phyloP scores from a whole-genome alignment of 2,797 vertebrate genomes.

The Poliocrania exsul region DNA sequence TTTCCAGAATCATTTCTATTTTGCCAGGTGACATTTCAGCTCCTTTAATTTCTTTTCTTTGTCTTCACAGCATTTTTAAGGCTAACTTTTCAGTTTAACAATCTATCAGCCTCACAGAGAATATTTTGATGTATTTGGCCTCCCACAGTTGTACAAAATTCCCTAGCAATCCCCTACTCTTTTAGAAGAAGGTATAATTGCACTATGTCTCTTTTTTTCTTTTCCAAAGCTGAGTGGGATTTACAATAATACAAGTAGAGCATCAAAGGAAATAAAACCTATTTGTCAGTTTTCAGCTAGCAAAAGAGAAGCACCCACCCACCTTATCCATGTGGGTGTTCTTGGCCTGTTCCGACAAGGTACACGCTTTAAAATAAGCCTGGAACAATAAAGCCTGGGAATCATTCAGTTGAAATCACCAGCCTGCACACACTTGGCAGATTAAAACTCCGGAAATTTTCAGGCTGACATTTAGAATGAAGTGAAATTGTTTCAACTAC shows the following conservation, averaged over 20 bases:
- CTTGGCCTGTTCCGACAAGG: conserved; percentile 70
- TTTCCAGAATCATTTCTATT: not conserved
- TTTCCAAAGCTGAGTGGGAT: conserved; percentile 50
- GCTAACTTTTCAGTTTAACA: not conserved
- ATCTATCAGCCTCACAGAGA: conserved; percentile 7
- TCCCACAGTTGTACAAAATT: conserved; percentile 47
- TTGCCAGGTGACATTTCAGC: not conserved
- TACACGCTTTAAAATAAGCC: conserved; percentile 68
- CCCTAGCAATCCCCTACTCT: conserved; percentile 24
- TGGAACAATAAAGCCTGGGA: conserved; percentile 68
- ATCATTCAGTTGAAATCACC: conserved; percentile 74
- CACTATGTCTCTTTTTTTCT: not conserved
- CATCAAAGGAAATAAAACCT: conserved; percentile 68
- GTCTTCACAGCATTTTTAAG: conserved; percentile 9
- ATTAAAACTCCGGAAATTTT: conserved; percentile 72
- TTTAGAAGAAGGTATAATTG: conserved; percentile 41
- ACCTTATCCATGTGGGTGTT: conserved; percentile 72
- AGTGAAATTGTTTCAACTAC: conserved; percentile 68
- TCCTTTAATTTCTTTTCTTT: not conserved
- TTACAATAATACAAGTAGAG: conserved; percentile 44
- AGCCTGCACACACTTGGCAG: conserved; percentile 70
- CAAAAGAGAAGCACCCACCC: conserved; percentile 59
- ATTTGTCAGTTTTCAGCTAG: conserved; percentile 66
- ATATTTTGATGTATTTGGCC: conserved; percentile 29
- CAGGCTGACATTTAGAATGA: conserved; percentile 76